Conservation (phyloP, 1,140 invertebrate genomes). For the Euura saliciscinereae region DNA sequence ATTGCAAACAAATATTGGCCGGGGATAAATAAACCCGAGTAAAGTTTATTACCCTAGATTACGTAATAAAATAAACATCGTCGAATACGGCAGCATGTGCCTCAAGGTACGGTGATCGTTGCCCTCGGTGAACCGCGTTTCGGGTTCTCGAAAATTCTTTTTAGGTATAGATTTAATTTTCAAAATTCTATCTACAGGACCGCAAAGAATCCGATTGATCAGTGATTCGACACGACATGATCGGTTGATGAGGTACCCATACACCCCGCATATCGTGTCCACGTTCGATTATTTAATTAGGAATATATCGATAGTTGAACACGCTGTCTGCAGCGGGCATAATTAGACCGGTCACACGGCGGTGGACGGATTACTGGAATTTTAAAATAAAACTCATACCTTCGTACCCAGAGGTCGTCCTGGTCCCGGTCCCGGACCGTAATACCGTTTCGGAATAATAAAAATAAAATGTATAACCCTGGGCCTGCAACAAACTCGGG, state of each 20-base stretch:
- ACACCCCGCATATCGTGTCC: too few relatives aligned
- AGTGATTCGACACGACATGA: too few relatives aligned
- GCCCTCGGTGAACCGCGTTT: not conserved
- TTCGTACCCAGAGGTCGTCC: not conserved
- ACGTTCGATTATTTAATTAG: too few relatives aligned
- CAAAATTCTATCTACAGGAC: too few relatives aligned
- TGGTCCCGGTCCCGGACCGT: not conserved
- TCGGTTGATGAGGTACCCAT: too few relatives aligned
- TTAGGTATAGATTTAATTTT: too few relatives aligned
- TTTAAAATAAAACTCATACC: not conserved
- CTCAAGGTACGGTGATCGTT: not conserved
- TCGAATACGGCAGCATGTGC: slow-evolving; percentile 6
- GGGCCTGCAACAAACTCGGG: not conserved
- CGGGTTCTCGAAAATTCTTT: too few relatives aligned
- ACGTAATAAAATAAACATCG: slow-evolving; percentile 15
- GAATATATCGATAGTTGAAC: too few relatives aligned
- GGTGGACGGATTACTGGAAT: not conserved
- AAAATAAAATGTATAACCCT: not conserved
- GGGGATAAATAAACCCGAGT: slow-evolving; percentile 12
- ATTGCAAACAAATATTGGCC: slow-evolving; percentile 15
- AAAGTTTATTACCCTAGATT: slow-evolving; percentile 16
- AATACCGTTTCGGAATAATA: not conserved
- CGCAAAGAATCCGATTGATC: too few relatives aligned
- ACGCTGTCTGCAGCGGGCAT: too few relatives aligned
- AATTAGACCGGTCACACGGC: too few relatives aligned